Evolutionary conservation across 2,797 vertebrate species (phyloP), one percentile per base, ranked within the genome.

Genomic region (Uromys caudimaculatus): DNA sequence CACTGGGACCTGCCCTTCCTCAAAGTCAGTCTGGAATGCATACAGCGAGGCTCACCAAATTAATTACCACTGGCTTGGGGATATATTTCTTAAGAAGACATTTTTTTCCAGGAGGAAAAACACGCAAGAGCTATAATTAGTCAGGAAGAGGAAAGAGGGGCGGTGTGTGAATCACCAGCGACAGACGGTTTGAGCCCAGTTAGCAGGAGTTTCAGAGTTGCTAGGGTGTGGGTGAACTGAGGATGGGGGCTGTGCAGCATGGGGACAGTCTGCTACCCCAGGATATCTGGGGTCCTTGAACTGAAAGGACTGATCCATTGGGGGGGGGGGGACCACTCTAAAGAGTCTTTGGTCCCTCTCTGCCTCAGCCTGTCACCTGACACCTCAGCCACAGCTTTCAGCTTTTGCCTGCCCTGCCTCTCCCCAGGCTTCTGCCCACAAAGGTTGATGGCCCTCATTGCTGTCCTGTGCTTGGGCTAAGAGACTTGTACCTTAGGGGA

Each of bases 101-200:
- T 95, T 96, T 96, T 76, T 76, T 75, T 75, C 96, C 10, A 90
- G 71, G 76, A 95, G 88, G 89, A 92, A 87, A 96, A 95, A 92
- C 96, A 97, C 58, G 8, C 96, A 91, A 92, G 85, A 97, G 94
- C 96, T 98, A 97, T 97, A 97, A 97, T 97, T 97, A 97, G 97
- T 77, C 35, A 38, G 97, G 85, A 96, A 97, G 93, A 97, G 97
- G 96, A 97, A 95, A 94, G 95, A 94, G 75, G 95, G 94, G 75
- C 2, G 3, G 96, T n/a, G 75, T 97, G 97, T 98, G 97, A 97
- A 92, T 98, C 97, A 97, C 82, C 94, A 96, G 97, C n/a, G 94
- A 85, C 92, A 97, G 97, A 97, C 95, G 64, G 95, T 82, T 35
- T 71, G 92, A 93, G 92, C 85, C 0, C 62, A 86, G 84, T 86